A percentile compares a stretch with the other conserved stretches of the same genome.
These are phyloP conservation scores for Ricordea florida DNA, from an alignment of 92 coral and sea anemone species.

Conservation along the genomic window DNA sequence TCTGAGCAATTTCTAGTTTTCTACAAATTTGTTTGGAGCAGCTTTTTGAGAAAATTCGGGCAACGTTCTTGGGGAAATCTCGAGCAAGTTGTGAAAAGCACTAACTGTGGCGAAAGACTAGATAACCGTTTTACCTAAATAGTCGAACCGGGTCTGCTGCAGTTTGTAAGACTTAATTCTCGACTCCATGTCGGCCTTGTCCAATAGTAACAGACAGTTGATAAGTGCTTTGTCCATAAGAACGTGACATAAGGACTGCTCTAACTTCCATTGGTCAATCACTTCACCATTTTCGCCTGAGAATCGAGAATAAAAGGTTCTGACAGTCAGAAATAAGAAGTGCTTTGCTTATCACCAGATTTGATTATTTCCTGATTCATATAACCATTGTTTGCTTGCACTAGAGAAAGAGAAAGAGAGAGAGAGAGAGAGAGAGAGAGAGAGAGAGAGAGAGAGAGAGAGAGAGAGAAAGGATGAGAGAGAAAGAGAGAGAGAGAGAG, in stretches of 20 bases:
- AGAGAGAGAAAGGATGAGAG: not conserved
- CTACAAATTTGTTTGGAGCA: no score
- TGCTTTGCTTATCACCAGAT: no score
- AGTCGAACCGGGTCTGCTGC: slow-evolving; percentile 53
- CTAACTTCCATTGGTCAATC: slow-evolving; percentile 58
- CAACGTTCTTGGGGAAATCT: no score
- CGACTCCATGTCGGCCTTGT: slow-evolving; percentile 94
- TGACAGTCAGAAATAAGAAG: no score
- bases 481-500: not conserved
- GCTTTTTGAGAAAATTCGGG: no score
- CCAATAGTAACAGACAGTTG: slow-evolving; percentile 87
- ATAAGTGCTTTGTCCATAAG: slow-evolving; percentile 94
- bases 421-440: not conserved
- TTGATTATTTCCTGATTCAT: no score
- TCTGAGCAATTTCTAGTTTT: no score
- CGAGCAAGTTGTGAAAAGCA: no score
- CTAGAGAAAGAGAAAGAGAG: not conserved
- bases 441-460: not conserved
- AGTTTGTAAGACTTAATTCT: slow-evolving; percentile 63
- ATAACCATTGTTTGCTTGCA: no score
- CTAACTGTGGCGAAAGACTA: no score
- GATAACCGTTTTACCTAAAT: no score
- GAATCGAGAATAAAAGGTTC: not conserved
- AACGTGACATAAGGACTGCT: slow-evolving; percentile 92
- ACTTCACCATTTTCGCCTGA: not conserved